Conservation (phyloP, 2,113 vertebrate genomes). For the Charina bottae region DNA sequence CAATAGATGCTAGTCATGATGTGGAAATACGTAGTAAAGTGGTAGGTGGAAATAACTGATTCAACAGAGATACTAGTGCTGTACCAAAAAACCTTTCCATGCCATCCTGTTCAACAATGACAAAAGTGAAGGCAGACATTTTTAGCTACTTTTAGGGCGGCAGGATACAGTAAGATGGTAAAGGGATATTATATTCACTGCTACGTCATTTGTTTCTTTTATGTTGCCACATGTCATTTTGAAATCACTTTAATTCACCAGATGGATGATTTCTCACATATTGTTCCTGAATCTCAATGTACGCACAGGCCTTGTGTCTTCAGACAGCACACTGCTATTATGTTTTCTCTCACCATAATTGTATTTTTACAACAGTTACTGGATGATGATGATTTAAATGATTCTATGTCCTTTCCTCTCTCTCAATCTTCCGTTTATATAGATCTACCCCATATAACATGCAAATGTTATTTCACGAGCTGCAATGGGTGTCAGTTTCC, state of each 20-base stretch:
- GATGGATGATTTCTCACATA: not conserved
- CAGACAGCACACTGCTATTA: not conserved
- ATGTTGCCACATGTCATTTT: not conserved
- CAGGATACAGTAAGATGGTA: not conserved
- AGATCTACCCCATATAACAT: not conserved
- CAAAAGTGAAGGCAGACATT: not conserved
- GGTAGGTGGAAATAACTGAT: not conserved
- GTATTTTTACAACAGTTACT: not conserved
- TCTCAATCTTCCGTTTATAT: not conserved
- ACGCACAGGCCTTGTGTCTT: not conserved
- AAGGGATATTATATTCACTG: not conserved
- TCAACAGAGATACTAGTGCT: not conserved
- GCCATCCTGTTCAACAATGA: not conserved
- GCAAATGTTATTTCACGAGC: too few relatives aligned
- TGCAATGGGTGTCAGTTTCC: too few relatives aligned
- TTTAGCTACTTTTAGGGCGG: not conserved
- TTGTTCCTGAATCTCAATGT: not conserved
- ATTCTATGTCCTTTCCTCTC: not conserved
- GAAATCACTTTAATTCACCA: not conserved
- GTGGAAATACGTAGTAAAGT: constrained; percentile 9
- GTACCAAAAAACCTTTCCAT: not conserved
- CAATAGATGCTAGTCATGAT: not conserved
- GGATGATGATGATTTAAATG: not conserved
- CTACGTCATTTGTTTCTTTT: not conserved
- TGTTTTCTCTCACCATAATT: not conserved